phyloP scores from a whole-genome alignment of 2,113 vertebrate genomes.

The Stictonetta naevosa region DNA sequence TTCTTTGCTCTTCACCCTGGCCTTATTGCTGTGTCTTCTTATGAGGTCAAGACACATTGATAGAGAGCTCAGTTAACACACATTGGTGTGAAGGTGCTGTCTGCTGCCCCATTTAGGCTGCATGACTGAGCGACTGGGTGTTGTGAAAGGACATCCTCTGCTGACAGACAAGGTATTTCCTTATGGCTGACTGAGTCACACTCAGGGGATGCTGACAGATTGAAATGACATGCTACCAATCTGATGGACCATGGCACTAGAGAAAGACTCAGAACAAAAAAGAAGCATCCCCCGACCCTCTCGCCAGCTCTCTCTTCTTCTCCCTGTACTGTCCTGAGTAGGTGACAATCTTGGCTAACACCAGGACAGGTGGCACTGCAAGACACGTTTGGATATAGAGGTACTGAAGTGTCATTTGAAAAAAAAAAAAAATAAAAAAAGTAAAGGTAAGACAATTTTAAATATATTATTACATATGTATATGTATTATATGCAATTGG shows the following conservation, averaged over 20 bases:
- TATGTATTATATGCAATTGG: background rate
- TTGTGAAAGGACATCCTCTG: conserved; percentile 77
- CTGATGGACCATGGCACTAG: conserved; percentile 79
- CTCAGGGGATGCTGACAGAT: conserved; percentile 78
- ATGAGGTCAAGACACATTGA: conserved; percentile 76
- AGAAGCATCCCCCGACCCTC: conserved; percentile 58
- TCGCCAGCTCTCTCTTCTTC: conserved; percentile 54
- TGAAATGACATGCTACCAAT: conserved; percentile 83
- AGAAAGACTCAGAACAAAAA: conserved; percentile 56
- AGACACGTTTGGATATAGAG: conserved; percentile 7
- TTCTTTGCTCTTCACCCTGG: conserved; percentile 58
- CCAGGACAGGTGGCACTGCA: conserved; percentile 1
- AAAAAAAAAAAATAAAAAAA: background rate
- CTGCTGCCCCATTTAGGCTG: conserved; percentile 74
- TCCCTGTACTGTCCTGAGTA: background rate
- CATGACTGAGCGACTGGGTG: conserved; percentile 76
- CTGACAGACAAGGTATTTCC: conserved; percentile 74
- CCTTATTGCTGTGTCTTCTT: conserved; percentile 69
- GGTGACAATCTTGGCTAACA: background rate
- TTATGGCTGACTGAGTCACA: conserved; percentile 73
- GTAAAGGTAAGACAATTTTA: background rate
- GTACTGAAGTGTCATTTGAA: conserved; percentile 4
- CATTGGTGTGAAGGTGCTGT: conserved; percentile 77
- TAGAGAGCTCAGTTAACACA: conserved; percentile 69
- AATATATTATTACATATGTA: background rate